These are phyloP conservation scores for Bagarius yarrelli DNA, from an alignment of 2,113 vertebrate genomes.

Conservation along the genomic window DNA sequence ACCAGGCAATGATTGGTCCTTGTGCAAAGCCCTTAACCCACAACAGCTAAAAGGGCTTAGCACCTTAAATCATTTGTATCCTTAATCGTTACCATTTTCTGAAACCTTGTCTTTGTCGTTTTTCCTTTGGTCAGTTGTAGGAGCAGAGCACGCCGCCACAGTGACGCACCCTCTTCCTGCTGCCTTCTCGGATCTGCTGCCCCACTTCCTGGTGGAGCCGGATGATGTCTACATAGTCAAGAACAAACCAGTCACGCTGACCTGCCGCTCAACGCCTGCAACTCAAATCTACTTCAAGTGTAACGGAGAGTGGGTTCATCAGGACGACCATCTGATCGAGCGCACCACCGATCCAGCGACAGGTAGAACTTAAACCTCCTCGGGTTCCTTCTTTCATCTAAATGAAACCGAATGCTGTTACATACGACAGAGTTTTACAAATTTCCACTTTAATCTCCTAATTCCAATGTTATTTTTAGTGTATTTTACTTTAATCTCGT, in stretches of 20 bases:
- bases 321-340: constrained; percentile 88
- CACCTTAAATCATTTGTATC: constrained; percentile 20
- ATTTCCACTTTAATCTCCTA: too few relatives aligned
- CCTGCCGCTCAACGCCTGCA: constrained; percentile 89
- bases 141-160: constrained; percentile 84
- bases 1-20: too few relatives aligned
- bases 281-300: constrained; percentile 99
- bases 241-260: constrained; percentile 94
- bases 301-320: constrained; percentile 98
- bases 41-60: too few relatives aligned
- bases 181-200: constrained; percentile 82
- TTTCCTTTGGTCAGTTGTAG: constrained; percentile 61
- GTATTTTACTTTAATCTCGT: too few relatives aligned
- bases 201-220: constrained; percentile 93
- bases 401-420: background rate
- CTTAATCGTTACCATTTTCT: constrained; percentile 4
- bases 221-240: constrained; percentile 94
- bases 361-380: constrained; percentile 64
- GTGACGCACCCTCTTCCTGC: constrained; percentile 80
- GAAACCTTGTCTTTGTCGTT: background rate
- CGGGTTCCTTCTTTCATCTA: too few relatives aligned
- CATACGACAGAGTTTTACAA: background rate
- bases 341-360: constrained; percentile 81
- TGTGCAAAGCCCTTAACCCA: too few relatives aligned
- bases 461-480: too few relatives aligned